Evolutionary conservation across 2,888 invertebrate genomes (phyloP), one percentile per base, ranked within the genome.

Genomic region (Oxytorus armatus): DNA sequence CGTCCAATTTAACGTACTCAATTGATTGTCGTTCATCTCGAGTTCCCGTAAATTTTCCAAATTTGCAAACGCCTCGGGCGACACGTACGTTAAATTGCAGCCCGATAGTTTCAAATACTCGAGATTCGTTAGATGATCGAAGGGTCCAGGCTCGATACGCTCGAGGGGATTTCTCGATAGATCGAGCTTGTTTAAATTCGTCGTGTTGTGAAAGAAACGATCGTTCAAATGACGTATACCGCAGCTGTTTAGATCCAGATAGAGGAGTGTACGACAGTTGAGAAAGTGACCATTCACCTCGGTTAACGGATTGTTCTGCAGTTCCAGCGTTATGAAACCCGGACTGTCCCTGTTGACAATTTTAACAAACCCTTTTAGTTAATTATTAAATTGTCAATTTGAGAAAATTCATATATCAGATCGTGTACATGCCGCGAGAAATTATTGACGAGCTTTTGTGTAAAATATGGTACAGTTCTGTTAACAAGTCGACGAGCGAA

Each of bases 271-370:
- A 77, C 93, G 93, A 42, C 95, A 95, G 72, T 94, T 93, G 25
- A 96, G 90, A 87, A 96, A 95, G 1, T 94, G 93, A 3, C 95
- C 95, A n/a, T 94, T 93, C 1, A 95, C 93, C 68, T 92, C 90
- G 73, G 92, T 92, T 81, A 95, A 90, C 0, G 95, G 95, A 88
- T 96, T 96, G 85, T 94, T 94, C 89, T 95, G 95, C 3, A 96
- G 92, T 87, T 96, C 95, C 84, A 96, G 92, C 73, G 95, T 95
- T 70, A 96, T 94, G 68, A 96, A 92, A 16, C 96, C 96, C 3
- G 94, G 94, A 59, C 94, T 94, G 88, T 95, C 95, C 86, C 95
- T 96, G 94, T 79, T 68, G 23, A 8, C 23, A 1, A 47, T 55
- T 51, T 33, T 7, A 66, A 57, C 3, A 29, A 23, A 21, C n/a